phyloP scores from a whole-genome alignment of 2,888 invertebrate genomes.

The Himalopsyche tibetana region DNA sequence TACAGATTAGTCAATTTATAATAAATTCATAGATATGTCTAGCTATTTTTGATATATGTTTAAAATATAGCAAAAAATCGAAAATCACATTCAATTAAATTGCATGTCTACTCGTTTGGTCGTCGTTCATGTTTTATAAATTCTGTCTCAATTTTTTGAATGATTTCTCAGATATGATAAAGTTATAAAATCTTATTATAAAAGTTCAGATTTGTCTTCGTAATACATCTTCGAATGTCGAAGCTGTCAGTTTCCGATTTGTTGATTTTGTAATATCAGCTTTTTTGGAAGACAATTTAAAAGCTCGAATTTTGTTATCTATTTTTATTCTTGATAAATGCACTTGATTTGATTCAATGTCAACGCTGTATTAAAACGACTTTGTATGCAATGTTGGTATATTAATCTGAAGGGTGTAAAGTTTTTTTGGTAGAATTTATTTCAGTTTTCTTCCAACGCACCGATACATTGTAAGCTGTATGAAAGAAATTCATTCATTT shows the following conservation, averaged over 20 bases:
- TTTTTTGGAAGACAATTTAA: neutral
- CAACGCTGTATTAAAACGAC: neutral
- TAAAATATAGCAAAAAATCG: too few relatives aligned
- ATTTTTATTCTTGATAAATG: neutral
- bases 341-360: neutral
- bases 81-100: too few relatives aligned
- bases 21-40: too few relatives aligned
- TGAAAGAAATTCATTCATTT: too few relatives aligned
- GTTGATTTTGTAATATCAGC: conserved; percentile 6
- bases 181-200: conserved; percentile 5
- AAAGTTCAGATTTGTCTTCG: neutral
- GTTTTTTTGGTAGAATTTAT: too few relatives aligned
- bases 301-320: neutral
- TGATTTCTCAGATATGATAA: neutral
- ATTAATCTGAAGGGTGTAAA: too few relatives aligned
- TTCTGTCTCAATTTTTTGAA: neutral
- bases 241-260: neutral
- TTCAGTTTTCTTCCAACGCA: too few relatives aligned
- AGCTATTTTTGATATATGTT: too few relatives aligned
- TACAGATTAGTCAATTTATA: too few relatives aligned
- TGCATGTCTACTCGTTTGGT: too few relatives aligned
- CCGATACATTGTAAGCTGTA: too few relatives aligned
- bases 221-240: conserved; percentile 3
- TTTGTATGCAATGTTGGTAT: too few relatives aligned
- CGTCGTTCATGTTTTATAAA: neutral